Evolutionary conservation across 2,113 vertebrate species (phyloP), one percentile per base, ranked within the genome.

Genomic region (Todiramphus chloris): DNA sequence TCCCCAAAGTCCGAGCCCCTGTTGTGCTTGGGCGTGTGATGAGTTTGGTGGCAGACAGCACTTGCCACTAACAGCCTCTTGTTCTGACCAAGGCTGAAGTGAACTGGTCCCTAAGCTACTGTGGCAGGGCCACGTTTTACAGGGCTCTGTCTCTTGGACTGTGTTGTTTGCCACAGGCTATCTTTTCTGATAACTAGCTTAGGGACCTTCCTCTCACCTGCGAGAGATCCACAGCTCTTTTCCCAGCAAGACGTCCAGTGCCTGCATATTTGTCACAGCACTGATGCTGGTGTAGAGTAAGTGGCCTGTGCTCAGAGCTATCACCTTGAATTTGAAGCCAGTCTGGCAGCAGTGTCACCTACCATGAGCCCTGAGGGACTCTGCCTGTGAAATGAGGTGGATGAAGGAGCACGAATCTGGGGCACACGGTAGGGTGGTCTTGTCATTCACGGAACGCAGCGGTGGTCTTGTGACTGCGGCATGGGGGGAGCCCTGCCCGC

Each of bases 211-310:
- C 56, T 30, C 8, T 59, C 30, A 6, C 48, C 33, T 9, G 20
- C 23, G 44, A 24, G 10, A 18, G 35, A 16, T 11, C n/a, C 69
- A 6, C 25, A 25, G 69, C 41, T 70, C 55, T 78, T 28, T 46
- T 39, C 51, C 51, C 44, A 27, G 81, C 50, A 20, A 44, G 44
- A 1, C 16, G 23, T 3, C 88, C 50, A 3, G 43, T 17, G 28
- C 68, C 51, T 20, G 48, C 4, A 0, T 13, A 2, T 37, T 24
- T 2, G 0, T 55, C 18, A 1, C 31, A 6, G 56, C 3, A 16
- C 51, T 41, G 70, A 20, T 1, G 5, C n/a, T 23, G 51, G 17
- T 43, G n/a, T 16, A 9, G 58, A 75, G 53, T 5, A 15, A 51
- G 25, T 16, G 28, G 31, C 23, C 21, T 37, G 41, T 33, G 51